phyloP scores from a whole-genome alignment of 2,797 vertebrate genomes.

The Nyctibius grandis region DNA sequence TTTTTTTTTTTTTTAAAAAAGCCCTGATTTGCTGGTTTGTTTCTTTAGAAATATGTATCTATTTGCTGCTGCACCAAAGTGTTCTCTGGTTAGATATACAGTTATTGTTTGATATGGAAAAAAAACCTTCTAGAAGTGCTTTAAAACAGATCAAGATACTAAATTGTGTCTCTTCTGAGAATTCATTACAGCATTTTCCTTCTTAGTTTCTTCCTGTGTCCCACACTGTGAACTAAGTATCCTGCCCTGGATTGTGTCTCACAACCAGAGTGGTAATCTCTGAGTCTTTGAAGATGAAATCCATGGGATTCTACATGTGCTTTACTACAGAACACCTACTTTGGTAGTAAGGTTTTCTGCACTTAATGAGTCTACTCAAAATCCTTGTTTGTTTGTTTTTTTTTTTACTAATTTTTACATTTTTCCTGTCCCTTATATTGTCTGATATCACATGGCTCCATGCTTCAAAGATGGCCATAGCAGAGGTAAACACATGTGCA shows the following conservation, averaged over 20 bases:
- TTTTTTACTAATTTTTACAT: rapidly evolving
- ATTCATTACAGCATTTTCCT: background rate
- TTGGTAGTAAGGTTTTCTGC: background rate
- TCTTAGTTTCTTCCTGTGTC: background rate
- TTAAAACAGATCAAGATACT: background rate
- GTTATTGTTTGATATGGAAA: background rate
- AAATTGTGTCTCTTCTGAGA: background rate
- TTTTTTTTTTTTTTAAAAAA: background rate
- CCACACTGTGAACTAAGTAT: background rate
- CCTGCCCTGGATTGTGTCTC: background rate
- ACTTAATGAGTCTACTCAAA: background rate
- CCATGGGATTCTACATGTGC: background rate
- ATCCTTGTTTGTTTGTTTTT: too few relatives aligned
- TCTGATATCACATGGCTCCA: background rate
- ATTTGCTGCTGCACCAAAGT: background rate
- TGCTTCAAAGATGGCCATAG: background rate
- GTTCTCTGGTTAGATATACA: background rate
- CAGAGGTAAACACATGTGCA: rapidly evolving
- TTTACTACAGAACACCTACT: background rate
- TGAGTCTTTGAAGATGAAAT: background rate
- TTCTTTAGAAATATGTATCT: background rate
- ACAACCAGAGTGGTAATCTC: background rate
- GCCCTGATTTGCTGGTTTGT: background rate
- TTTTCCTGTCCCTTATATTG: background rate
- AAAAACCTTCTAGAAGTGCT: slow-evolving; percentile 20